phyloP scores from a whole-genome alignment of 2,113 vertebrate genomes.

The Mirounga angustirostris region DNA sequence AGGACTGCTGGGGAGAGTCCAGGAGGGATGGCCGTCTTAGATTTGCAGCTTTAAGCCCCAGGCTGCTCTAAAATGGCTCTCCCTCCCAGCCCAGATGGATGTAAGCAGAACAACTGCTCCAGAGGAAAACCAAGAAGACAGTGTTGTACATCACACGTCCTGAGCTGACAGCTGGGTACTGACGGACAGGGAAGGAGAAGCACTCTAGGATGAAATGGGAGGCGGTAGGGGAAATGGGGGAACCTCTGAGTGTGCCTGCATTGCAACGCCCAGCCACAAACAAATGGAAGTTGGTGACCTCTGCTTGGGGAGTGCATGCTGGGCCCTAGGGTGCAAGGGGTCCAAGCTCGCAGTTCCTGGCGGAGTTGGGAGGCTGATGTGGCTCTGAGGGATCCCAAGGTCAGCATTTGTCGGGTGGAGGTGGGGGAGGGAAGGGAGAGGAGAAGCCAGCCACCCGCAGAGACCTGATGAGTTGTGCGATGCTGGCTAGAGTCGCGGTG shows the following conservation, averaged over 20 bases:
- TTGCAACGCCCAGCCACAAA: not conserved
- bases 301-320: not conserved
- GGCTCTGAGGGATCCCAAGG: not conserved
- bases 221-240: not conserved
- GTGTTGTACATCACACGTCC: fast-evolving
- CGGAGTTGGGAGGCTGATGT: not conserved
- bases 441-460: not conserved
- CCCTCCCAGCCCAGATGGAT: not conserved
- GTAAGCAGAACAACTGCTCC: not conserved
- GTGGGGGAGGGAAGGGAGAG: not conserved
- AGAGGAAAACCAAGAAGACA: not conserved
- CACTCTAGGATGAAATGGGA: not conserved
- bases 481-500: not conserved
- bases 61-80: not conserved
- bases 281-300: not conserved
- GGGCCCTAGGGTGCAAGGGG: not conserved
- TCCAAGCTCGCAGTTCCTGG: not conserved
- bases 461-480: not conserved
- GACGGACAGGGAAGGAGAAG: not conserved
- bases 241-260: not conserved
- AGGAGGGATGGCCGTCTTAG: not conserved
- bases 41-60: not conserved
- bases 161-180: not conserved
- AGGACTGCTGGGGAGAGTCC: not conserved
- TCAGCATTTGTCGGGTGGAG: not conserved